phyloP scores from a whole-genome alignment of 1,140 invertebrate species.

The Heliconius nattereri region DNA sequence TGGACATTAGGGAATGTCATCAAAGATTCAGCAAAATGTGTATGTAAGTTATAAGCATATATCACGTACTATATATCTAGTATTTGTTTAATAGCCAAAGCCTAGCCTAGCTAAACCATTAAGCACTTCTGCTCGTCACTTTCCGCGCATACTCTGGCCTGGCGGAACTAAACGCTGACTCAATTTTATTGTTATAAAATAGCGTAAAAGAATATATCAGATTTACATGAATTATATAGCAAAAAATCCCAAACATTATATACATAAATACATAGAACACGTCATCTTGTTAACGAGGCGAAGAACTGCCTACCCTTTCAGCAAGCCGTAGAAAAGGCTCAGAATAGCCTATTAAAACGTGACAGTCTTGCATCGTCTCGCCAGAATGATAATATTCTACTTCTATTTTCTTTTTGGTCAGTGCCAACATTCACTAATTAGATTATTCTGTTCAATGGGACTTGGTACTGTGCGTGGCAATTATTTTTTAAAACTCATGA shows the following conservation, averaged over 20 bases:
- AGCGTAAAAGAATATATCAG: not conserved
- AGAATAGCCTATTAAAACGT: slow-evolving; percentile 69
- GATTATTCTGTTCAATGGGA: slow-evolving; percentile 56
- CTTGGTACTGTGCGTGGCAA: slow-evolving; percentile 16
- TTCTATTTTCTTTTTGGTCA: slow-evolving; percentile 55
- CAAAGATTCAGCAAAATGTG: too few species aligned
- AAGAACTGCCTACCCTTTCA: slow-evolving; percentile 65
- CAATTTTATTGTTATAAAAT: too few species aligned
- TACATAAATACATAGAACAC: not conserved
- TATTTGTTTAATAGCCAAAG: too few species aligned
- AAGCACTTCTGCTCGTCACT: too few species aligned
- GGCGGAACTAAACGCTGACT: too few species aligned
- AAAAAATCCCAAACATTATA: not conserved
- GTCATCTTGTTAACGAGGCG: slow-evolving; percentile 59
- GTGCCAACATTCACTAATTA: slow-evolving; percentile 57
- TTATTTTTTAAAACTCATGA: slow-evolving; percentile 39
- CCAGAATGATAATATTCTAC: slow-evolving; percentile 64
- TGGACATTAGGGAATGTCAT: too few species aligned
- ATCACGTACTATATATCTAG: too few species aligned
- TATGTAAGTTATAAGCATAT: too few species aligned
- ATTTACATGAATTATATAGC: not conserved
- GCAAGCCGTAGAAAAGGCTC: slow-evolving; percentile 62
- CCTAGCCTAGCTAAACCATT: too few species aligned
- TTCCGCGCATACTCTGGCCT: too few species aligned
- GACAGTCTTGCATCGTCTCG: slow-evolving; percentile 62